Evolutionary conservation across 2,797 vertebrate species (phyloP).

Genomic region (Mus spretus): DNA sequence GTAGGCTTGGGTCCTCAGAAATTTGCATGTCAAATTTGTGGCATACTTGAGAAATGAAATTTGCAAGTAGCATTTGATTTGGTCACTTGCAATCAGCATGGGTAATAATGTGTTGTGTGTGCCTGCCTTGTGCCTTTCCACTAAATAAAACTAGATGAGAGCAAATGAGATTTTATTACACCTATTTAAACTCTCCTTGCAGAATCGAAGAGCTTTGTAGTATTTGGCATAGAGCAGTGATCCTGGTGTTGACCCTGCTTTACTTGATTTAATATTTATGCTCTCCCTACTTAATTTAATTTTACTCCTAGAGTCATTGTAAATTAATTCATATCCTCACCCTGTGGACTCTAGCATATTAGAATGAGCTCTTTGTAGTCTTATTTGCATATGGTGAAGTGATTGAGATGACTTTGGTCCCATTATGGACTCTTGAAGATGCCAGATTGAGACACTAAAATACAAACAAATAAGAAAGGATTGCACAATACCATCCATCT

Average conservation of each 20-base stretch:
- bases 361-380: slow-evolving; percentile 53
- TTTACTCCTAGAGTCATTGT: slow-evolving; percentile 62
- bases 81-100: slow-evolving; percentile 28
- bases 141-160: slow-evolving; percentile 53
- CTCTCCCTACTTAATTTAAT: slow-evolving; percentile 74
- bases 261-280: slow-evolving; percentile 72
- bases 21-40: slow-evolving; percentile 28
- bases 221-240: slow-evolving; percentile 59
- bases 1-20: slow-evolving; percentile 34
- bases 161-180: slow-evolving; percentile 70
- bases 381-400: slow-evolving; percentile 53
- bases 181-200: slow-evolving; percentile 62
- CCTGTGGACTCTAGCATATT: slow-evolving; percentile 60
- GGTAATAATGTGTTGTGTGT: slow-evolving; percentile 29
- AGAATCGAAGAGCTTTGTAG: slow-evolving; percentile 34
- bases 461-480: background rate
- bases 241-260: slow-evolving; percentile 62
- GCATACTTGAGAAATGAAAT: slow-evolving; percentile 40
- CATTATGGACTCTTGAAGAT: background rate
- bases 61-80: slow-evolving; percentile 26
- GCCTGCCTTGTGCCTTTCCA: slow-evolving; percentile 41
- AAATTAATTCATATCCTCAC: slow-evolving; percentile 71
- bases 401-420: slow-evolving; percentile 37
- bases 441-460: background rate
- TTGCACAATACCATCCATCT: background rate